A percentile compares a stretch with the other conserved stretches of the same genome.
Conservation (phyloP, 1,140 invertebrate genomes). For the Camponotus pennsylvanicus region DNA sequence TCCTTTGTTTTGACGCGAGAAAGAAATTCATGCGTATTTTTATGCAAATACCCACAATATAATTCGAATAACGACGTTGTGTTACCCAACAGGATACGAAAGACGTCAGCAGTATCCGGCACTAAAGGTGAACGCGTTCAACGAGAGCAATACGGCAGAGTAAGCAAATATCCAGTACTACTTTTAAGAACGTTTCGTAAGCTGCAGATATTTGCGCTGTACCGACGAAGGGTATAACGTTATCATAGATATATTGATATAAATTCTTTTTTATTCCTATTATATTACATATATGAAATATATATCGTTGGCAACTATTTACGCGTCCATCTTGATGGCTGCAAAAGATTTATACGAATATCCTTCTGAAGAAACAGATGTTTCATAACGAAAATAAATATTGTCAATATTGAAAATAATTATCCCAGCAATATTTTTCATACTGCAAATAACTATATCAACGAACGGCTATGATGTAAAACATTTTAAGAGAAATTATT, state of each 20-base stretch:
- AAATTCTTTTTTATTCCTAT: not conserved
- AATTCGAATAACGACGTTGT: slow-evolving; percentile 18
- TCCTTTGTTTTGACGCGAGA: not conserved
- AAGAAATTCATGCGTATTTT: not conserved
- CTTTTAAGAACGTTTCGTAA: slow-evolving; percentile 36
- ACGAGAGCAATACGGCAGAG: slow-evolving; percentile 3
- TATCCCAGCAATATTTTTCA: not conserved
- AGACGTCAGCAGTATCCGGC: slow-evolving; percentile 33
- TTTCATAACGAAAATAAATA: slow-evolving; percentile 2
- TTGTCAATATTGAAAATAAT: no score
- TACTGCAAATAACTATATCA: not conserved
- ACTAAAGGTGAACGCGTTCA: slow-evolving; percentile 26
- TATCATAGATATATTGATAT: slow-evolving; percentile 19
- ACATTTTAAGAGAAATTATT: no score
- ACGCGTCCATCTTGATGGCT: not conserved
- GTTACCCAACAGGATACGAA: slow-evolving; percentile 42
- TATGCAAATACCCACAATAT: not conserved
- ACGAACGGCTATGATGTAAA: no score
- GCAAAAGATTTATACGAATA: not conserved
- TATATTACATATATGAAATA: not conserved
- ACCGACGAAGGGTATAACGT: not conserved
- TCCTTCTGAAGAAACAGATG: not conserved
- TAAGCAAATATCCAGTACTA: slow-evolving; percentile 39
- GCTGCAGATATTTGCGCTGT: not conserved
- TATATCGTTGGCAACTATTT: not conserved